Evolutionary conservation across 2,888 invertebrate genomes (phyloP).

Genomic region (Leptopterna dolabrata): DNA sequence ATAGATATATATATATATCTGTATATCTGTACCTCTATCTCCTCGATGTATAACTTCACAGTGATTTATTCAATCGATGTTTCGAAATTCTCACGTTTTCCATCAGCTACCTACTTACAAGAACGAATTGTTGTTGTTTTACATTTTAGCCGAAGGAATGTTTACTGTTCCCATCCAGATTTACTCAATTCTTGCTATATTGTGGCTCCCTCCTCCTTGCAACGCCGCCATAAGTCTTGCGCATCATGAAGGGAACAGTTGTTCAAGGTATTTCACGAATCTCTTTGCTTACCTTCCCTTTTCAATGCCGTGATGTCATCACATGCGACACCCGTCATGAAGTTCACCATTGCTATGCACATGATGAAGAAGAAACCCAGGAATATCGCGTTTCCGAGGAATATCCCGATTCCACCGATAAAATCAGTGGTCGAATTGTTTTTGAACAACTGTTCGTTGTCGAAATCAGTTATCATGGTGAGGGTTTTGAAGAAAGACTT

Average conservation of each 20-base stretch:
- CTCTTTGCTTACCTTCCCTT: neutral
- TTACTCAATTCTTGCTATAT: too few species aligned
- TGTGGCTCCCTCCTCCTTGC: too few species aligned
- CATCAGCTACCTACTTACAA: too few species aligned
- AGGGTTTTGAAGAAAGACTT: conserved; percentile 71
- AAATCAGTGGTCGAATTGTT: conserved; percentile 62
- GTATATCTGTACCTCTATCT: too few species aligned
- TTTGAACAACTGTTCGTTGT: conserved; percentile 70
- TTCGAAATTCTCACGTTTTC: too few species aligned
- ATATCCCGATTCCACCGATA: neutral
- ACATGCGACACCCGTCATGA: neutral
- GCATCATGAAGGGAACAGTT: neutral
- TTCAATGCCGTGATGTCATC: neutral
- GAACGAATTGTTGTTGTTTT: too few species aligned
- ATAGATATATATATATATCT: too few species aligned
- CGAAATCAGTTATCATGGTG: conserved; percentile 74
- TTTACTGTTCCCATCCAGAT: too few species aligned
- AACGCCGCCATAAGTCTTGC: too few species aligned
- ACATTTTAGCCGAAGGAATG: too few species aligned
- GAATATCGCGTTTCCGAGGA: neutral
- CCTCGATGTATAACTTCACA: too few species aligned
- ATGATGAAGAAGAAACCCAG: neutral
- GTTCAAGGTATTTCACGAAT: neutral
- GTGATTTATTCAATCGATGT: too few species aligned
- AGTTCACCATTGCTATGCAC: neutral